phyloP scores from a whole-genome alignment of 2,797 vertebrate species.

The Fringilla coelebs region DNA sequence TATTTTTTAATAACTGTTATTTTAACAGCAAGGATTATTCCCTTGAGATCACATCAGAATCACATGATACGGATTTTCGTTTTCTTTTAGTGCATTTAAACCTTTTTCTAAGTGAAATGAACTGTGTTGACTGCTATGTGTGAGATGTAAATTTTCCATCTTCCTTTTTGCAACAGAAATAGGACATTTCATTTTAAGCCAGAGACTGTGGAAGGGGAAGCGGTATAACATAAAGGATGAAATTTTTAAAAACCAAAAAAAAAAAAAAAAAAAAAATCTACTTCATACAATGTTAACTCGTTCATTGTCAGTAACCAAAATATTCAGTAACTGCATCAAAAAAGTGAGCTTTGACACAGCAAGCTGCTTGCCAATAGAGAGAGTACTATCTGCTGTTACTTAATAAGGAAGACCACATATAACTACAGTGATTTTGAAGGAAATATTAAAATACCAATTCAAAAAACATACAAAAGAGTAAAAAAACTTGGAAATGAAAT shows the following conservation, averaged over 20 bases:
- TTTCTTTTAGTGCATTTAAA: not conserved
- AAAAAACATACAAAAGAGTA: not conserved
- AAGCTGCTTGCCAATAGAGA: not conserved
- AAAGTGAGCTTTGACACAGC: not conserved
- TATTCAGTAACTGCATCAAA: not conserved
- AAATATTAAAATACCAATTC: not conserved
- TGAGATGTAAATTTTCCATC: not conserved
- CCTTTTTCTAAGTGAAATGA: not conserved
- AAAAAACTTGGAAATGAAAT: not conserved
- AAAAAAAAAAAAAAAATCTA: too few relatives aligned
- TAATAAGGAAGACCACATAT: not conserved
- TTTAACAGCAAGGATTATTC: not conserved
- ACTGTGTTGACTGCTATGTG: not conserved
- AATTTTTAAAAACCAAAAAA: not conserved
- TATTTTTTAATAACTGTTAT: not conserved
- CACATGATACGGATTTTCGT: not conserved
- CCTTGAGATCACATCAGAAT: not conserved
- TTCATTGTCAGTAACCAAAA: not conserved
- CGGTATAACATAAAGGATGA: not conserved
- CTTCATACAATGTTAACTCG: not conserved
- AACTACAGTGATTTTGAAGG: not conserved
- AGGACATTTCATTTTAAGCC: not conserved
- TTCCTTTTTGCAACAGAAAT: not conserved
- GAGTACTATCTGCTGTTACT: not conserved
- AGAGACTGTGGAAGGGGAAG: not conserved